Evolutionary conservation across 2,888 invertebrate genomes (phyloP).

Genomic region (Aphidius colemani): DNA sequence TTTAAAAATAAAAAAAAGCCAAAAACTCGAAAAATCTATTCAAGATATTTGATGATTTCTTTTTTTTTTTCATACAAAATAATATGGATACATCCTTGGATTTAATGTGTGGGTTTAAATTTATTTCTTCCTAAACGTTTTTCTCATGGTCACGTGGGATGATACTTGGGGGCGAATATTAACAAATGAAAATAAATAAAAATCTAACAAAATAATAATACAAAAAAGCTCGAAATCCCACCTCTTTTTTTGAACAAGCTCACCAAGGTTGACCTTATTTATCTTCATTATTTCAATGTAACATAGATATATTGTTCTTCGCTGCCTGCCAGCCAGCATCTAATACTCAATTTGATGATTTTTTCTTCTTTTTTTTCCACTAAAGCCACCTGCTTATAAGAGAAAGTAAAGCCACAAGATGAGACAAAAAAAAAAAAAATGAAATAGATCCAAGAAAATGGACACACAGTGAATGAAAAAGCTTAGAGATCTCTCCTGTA

Average conservation of each 20-base stretch:
- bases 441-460: background rate
- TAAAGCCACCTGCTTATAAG: slow-evolving; percentile 13
- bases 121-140: slow-evolving; percentile 49
- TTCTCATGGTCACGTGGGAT: slow-evolving; percentile 43
- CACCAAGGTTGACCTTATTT: slow-evolving; percentile 11
- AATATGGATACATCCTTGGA: no score
- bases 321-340: no score
- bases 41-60: no score
- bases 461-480: background rate
- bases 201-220: slow-evolving; percentile 24
- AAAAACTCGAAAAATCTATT: no score
- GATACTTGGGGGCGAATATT: slow-evolving; percentile 28
- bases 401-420: background rate
- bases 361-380: background rate
- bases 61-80: no score
- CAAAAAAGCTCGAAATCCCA: slow-evolving; percentile 33
- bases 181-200: slow-evolving; percentile 27
- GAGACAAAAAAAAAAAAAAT: background rate
- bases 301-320: no score
- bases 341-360: no score
- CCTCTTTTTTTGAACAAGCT: slow-evolving; percentile 17
- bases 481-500: slow-evolving; percentile 8
- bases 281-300: background rate
- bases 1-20: background rate
- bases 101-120: slow-evolving; percentile 42